Evolutionary conservation across 2,888 invertebrate species (phyloP), one percentile per base, ranked within the genome.

Genomic region (Mythimna loreyi): DNA sequence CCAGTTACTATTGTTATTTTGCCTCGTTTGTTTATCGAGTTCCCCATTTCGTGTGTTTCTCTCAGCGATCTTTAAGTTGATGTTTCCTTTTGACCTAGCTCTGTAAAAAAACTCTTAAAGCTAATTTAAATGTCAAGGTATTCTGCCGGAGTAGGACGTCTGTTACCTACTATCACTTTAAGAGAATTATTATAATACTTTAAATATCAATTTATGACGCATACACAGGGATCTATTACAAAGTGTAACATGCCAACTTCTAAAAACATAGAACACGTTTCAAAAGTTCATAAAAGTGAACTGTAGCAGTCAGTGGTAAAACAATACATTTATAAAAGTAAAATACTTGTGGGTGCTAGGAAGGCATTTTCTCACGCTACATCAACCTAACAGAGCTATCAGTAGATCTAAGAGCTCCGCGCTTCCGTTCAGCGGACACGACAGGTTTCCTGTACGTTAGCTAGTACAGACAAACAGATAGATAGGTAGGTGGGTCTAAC

Each of bases 351-450:
- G 30, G 9, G 23, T 43, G 28, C 13, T 40, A 11, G 43, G 25
- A 57, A 40, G 9, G 47, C 45, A 47, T 55, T 64, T 60, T 61
- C 79, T 45, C 74, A 67, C 80, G 30, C 36, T 2, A 52, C n/a
- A 25, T 53, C 40, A 28, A 58, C 28, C 56, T 55, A 50, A 57
- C 72, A 49, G 25, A 65, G 52, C 55, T 79, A 79, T 74, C 79
- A n/a, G 52, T 25, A 3, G 40, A 82, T 79, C 75, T 79, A 25
- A 66, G 60, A 61, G 40, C 47, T 30, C 33, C 23, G 49, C 45
- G 21, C 40, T 82, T 82, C 79, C 79, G 78, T n/a, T 30, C 40
- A 25, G 21, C n/a, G n/a, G 57, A 53, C 53, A 36, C n/a, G 30
- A 36, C 55, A 33, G 28, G 50, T 36, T 55, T 52, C 71, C 61